These are phyloP conservation scores for Batillaria attramentaria DNA, from an alignment of 1,140 invertebrate genomes.

Conservation along the genomic window DNA sequence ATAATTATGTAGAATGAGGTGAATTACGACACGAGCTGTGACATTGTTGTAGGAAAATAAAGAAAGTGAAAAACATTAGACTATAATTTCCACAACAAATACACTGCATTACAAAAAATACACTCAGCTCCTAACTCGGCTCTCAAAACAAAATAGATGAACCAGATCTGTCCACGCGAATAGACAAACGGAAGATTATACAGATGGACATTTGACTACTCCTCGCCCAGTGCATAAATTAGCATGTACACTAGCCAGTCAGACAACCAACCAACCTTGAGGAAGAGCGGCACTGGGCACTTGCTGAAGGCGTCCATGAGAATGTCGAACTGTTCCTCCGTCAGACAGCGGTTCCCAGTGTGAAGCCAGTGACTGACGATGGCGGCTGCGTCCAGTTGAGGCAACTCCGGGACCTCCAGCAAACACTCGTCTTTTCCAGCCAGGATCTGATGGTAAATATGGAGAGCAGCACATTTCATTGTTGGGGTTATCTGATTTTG, in stretches of 20 bases:
- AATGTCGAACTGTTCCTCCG: slow-evolving; percentile 60
- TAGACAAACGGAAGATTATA: too few relatives aligned
- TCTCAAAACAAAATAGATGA: too few relatives aligned
- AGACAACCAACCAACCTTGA: slow-evolving; percentile 49
- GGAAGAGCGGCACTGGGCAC: slow-evolving; percentile 65
- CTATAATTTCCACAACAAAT: too few relatives aligned
- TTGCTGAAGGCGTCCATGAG: slow-evolving; percentile 59
- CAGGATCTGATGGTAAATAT: slow-evolving; percentile 34
- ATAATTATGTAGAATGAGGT: too few relatives aligned
- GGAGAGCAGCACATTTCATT: too few relatives aligned
- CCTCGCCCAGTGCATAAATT: not conserved
- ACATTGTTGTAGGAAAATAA: too few relatives aligned
- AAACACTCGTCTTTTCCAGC: slow-evolving; percentile 46
- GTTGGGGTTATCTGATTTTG: too few relatives aligned
- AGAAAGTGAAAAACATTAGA: too few relatives aligned
- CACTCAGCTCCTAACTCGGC: too few relatives aligned
- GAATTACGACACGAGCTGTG: too few relatives aligned
- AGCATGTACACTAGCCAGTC: not conserved
- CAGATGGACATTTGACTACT: not conserved
- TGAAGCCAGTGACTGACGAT: slow-evolving; percentile 63
- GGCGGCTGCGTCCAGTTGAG: slow-evolving; percentile 56
- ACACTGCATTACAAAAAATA: too few relatives aligned
- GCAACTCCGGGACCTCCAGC: slow-evolving; percentile 57
- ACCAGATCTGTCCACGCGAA: too few relatives aligned
- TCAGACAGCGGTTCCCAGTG: slow-evolving; percentile 47